These are phyloP conservation scores for Bombus vancouverensis DNA, from an alignment of 1,140 invertebrate genomes.

Conservation along the genomic window DNA sequence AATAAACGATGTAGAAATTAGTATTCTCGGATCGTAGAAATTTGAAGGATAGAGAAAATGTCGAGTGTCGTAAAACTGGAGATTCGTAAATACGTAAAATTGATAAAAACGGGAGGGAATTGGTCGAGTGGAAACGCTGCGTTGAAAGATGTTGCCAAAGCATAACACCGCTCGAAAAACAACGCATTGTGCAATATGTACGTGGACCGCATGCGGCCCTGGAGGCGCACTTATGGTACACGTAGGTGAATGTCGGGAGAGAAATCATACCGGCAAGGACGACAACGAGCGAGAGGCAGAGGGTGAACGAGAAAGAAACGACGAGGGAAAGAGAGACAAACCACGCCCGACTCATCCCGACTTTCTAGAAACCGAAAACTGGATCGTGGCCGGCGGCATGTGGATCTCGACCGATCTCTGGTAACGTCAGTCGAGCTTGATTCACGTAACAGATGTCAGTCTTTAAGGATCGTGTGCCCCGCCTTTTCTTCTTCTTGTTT, in stretches of 20 bases:
- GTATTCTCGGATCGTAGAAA: neutral
- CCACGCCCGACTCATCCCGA: constrained; percentile 74
- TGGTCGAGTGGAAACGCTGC: neutral
- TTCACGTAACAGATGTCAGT: constrained; percentile 69
- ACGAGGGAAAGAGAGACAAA: constrained; percentile 43
- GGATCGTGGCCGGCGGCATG: constrained; percentile 68
- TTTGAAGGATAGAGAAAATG: neutral
- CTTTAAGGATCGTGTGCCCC: constrained; percentile 44
- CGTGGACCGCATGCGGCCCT: constrained; percentile 44
- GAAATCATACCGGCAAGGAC: constrained; percentile 79
- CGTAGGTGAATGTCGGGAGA: constrained; percentile 74
- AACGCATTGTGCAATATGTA: neutral
- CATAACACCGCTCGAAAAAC: no score
- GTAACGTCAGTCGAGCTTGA: constrained; percentile 50
- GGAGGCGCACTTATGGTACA: constrained; percentile 63
- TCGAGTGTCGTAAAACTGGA: neutral
- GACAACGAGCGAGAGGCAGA: constrained; percentile 55
- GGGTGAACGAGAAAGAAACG: constrained; percentile 39
- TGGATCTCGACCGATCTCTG: constrained; percentile 62
- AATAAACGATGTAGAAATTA: neutral
- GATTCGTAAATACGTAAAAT: no score
- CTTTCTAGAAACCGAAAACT: constrained; percentile 80
- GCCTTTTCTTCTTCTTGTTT: constrained; percentile 57
- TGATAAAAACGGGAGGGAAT: neutral
- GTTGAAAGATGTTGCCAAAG: neutral